Evolutionary conservation across 2,888 invertebrate species (phyloP).

Genomic region (Slavum lentiscoides): DNA sequence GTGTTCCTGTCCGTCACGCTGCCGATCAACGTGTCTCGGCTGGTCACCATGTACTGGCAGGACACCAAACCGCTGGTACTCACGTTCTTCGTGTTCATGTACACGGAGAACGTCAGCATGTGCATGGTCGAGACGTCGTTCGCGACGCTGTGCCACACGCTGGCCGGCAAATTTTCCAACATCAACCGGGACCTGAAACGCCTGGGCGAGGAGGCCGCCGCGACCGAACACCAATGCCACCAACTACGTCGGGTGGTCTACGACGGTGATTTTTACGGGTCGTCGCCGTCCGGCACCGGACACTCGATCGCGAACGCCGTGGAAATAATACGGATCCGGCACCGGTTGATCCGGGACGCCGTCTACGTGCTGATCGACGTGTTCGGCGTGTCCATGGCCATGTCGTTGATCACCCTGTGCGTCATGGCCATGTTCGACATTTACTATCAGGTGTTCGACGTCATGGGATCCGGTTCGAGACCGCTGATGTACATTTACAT

Average conservation of each 20-base stretch:
- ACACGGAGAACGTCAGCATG: conserved; percentile 49
- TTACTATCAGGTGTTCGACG: conserved; percentile 48
- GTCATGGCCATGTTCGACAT: conserved; percentile 55
- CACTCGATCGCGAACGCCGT: conserved; percentile 9
- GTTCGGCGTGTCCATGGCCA: conserved; percentile 52
- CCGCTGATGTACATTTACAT: conserved; percentile 24
- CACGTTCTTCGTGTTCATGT: conserved; percentile 49
- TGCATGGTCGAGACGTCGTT: conserved; percentile 44
- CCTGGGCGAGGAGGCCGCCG: background rate
- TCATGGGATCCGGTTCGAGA: background rate
- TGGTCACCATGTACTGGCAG: background rate
- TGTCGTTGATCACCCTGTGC: conserved; percentile 52
- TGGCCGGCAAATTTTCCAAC: conserved; percentile 6
- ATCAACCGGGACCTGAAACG: conserved; percentile 21
- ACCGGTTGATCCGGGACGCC: conserved; percentile 28
- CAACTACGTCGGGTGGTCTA: background rate
- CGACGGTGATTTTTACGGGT: background rate
- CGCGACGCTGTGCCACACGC: background rate
- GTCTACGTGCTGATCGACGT: conserved; percentile 48
- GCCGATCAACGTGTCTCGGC: background rate
- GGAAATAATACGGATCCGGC: conserved; percentile 27
- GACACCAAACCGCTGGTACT: background rate
- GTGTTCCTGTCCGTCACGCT: background rate
- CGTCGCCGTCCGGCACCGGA: background rate
- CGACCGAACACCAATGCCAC: background rate